phyloP scores from a whole-genome alignment of 2,113 vertebrate genomes.

The Speoplatyrhinus poulsoni region DNA sequence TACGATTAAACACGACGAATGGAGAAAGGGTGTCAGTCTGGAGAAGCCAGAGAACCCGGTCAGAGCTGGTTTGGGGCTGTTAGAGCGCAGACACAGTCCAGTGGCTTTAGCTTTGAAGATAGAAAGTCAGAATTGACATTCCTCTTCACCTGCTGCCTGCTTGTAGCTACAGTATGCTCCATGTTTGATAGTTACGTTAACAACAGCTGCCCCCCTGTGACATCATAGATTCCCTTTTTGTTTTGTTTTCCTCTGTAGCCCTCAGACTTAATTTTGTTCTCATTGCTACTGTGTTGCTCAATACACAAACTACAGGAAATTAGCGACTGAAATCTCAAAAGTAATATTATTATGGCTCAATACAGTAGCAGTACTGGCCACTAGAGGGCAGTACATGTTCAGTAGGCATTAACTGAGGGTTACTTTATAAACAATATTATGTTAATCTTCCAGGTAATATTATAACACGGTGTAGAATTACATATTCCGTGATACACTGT shows the following conservation, averaged over 20 bases:
- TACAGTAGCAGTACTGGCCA: constrained; percentile 1
- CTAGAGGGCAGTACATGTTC: too few relatives aligned
- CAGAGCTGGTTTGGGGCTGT: neutral
- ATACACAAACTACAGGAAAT: constrained; percentile 17
- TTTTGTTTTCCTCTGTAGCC: constrained; percentile 19
- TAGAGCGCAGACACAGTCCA: constrained; percentile 62
- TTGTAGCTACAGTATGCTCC: constrained; percentile 5
- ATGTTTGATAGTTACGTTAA: constrained; percentile 28
- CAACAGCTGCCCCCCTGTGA: constrained; percentile 40
- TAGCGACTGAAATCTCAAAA: constrained; percentile 10
- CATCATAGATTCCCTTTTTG: constrained; percentile 17
- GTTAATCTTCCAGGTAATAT: too few relatives aligned
- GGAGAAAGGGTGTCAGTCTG: neutral
- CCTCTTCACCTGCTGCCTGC: constrained; percentile 20
- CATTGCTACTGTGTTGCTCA: constrained; percentile 48
- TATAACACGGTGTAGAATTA: too few relatives aligned
- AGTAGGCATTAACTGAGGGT: too few relatives aligned
- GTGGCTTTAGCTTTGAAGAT: constrained; percentile 41
- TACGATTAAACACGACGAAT: constrained; percentile 3
- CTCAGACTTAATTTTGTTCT: constrained; percentile 3
- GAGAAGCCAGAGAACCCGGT: neutral
- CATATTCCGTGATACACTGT: too few relatives aligned
- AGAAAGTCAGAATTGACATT: neutral
- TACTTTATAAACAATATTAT: too few relatives aligned
- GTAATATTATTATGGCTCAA: constrained; percentile 3